Base-by-base conservation (phyloP, 2,888 invertebrate genomes). In the Eustalomyia histrio region DNA sequence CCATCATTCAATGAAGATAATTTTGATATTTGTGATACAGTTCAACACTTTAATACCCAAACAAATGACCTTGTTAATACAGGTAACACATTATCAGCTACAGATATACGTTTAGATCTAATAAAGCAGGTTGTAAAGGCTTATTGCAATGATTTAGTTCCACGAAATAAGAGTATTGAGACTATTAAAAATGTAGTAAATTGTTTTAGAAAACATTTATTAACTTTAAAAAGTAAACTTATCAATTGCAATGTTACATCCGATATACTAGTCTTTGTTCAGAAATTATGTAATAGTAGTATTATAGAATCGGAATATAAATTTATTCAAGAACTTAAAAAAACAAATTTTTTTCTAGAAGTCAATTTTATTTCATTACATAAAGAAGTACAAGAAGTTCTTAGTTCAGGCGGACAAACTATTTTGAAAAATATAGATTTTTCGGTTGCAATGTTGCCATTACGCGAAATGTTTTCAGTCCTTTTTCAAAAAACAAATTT, bases 141-240 rank as follows among this genome's bases (percentile, higher is more conserved):
- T 53, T 75, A 68, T 68, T 75, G 60, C 16, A 68, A 68, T 33
- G 75, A 75, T 61, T 16, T n/a, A 10, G 57, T 76, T 35, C 69
- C 69, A 21, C 29, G 69, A 21, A 76, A 76, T 21, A 61, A 76
- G 14, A 43, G 63, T 24, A 18, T 76, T 53, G n/a, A n/a, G n/a
- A n/a, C n/a, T n/a, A n/a, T n/a, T n/a, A n/a, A n/a, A n/a, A n/a
- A n/a, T n/a, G n/a, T n/a, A n/a, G n/a, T n/a, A n/a, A n/a, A n/a
- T n/a, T n/a, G n/a, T n/a, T n/a, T n/a, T n/a, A n/a, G n/a, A 43
- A 68, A 9, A 68, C 69, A n/a, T n/a, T n/a, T n/a, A n/a, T 47
- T 60, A 17, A 7, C 43, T 63, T 35, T 76, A 43, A 76, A 63
- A 63, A 16, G 61, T 21, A 35, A 14, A 21, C 57, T 69, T n/a